These are phyloP conservation scores for Apodemia zela DNA, from an alignment of 2,888 invertebrate genomes.

Conservation along the genomic window DNA sequence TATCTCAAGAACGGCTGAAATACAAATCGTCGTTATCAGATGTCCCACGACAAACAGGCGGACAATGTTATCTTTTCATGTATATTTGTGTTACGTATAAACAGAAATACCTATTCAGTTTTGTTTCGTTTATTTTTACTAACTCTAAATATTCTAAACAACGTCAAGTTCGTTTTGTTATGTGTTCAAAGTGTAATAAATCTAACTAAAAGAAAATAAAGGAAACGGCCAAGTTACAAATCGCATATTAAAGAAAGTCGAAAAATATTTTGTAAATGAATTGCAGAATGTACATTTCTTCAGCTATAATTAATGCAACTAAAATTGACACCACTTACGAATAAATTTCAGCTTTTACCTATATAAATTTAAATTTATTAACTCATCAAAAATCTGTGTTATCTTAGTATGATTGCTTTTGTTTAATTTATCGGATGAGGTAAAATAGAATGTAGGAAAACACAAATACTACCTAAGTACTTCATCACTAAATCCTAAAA, in stretches of 20 bases:
- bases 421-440: no score
- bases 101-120: not conserved
- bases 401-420: no score
- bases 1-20: slow-evolving; percentile 11
- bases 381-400: no score
- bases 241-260: not conserved
- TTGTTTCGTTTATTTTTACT: not conserved
- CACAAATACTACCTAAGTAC: no score
- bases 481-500: no score
- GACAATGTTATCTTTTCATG: slow-evolving; percentile 14
- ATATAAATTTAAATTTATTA: no score
- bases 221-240: not conserved
- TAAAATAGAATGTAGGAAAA: no score
- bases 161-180: not conserved
- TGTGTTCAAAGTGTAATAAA: not conserved
- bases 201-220: not conserved
- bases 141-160: not conserved
- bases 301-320: not conserved
- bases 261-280: not conserved
- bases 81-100: slow-evolving; percentile 10
- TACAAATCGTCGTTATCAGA: slow-evolving; percentile 14
- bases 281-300: not conserved
- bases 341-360: not conserved
- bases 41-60: slow-evolving; percentile 14
- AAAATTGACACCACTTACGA: not conserved